Conservation (phyloP, 1,140 invertebrate genomes). For the Sarcophaga peregrina region DNA sequence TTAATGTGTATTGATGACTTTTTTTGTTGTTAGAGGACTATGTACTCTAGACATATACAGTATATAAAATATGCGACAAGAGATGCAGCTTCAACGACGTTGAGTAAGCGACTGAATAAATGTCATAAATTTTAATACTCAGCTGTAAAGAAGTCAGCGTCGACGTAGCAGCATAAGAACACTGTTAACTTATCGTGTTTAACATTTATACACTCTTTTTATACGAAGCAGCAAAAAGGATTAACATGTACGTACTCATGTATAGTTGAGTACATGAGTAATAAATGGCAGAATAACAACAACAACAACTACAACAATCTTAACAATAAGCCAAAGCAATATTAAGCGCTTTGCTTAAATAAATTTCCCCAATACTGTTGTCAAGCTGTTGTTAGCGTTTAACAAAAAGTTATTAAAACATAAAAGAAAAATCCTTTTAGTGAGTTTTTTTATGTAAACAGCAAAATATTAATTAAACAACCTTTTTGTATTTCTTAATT, state of each 20-base stretch:
- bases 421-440: no score
- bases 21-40: background rate
- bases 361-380: background rate
- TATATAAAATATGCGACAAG: background rate
- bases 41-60: no score
- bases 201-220: no score
- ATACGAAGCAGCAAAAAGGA: no score
- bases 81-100: constrained; percentile 23
- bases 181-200: no score
- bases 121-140: constrained; percentile 4
- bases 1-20: background rate
- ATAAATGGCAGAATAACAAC: background rate
- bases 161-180: background rate
- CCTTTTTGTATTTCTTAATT: no score
- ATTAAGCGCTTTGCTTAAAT: no score
- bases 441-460: no score
- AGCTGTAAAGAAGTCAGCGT: constrained; percentile 1
- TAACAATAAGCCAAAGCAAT: background rate
- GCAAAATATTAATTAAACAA: no score
- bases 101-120: background rate
- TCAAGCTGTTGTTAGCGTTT: background rate
- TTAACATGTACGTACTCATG: background rate
- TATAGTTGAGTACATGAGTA: background rate
- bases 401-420: no score
- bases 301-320: background rate